phyloP scores from a whole-genome alignment of 2,888 invertebrate species.

The Autographa pulchrina region DNA sequence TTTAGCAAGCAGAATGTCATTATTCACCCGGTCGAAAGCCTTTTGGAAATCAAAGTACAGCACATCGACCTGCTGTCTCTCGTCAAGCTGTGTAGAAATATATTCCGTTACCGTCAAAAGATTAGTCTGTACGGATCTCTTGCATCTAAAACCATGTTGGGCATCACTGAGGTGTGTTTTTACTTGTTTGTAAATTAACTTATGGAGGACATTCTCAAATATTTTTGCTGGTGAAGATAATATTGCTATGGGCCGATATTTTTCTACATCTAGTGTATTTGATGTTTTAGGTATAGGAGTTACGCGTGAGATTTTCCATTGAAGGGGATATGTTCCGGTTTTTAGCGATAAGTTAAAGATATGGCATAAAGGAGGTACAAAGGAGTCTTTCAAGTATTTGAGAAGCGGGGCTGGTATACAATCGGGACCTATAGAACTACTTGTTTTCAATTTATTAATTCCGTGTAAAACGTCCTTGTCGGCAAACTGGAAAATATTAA shows the following conservation, averaged over 20 bases:
- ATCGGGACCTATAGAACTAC: slow-evolving; percentile 9
- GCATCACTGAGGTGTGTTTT: too few relatives aligned
- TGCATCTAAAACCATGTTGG: too few relatives aligned
- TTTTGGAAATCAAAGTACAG: too few relatives aligned
- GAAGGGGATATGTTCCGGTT: not conserved
- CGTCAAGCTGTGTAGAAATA: too few relatives aligned
- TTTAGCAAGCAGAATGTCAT: too few relatives aligned
- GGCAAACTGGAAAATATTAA: not conserved
- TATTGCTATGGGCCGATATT: not conserved
- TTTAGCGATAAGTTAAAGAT: not conserved
- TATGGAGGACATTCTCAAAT: too few relatives aligned
- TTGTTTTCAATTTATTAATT: slow-evolving; percentile 3
- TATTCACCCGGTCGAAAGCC: too few relatives aligned
- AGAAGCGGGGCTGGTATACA: slow-evolving; percentile 1
- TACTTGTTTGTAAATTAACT: too few relatives aligned
- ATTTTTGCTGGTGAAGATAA: too few relatives aligned
- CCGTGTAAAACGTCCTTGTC: not conserved
- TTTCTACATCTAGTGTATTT: not conserved
- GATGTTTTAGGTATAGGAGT: not conserved
- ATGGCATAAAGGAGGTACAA: not conserved
- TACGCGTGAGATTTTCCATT: not conserved
- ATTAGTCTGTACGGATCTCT: too few relatives aligned
- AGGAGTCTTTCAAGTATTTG: not conserved
- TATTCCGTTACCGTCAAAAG: too few relatives aligned
- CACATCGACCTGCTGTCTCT: too few relatives aligned